Base-by-base conservation (phyloP, 2,797 vertebrate species). In the Pseudomugil gertrudae region DNA sequence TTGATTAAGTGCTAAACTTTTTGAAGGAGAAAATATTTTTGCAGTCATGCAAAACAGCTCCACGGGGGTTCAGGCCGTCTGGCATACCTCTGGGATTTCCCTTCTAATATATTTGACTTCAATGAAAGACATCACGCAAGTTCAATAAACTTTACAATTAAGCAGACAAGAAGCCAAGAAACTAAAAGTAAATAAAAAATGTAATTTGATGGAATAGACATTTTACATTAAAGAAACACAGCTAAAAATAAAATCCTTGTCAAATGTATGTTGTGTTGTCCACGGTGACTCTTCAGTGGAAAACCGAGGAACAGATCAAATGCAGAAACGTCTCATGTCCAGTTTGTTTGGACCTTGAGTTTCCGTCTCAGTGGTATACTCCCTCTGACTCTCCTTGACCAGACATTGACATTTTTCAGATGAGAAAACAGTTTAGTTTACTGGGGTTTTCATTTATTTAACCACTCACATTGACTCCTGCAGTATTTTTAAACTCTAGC, bases 41-140 rank as follows among this genome's bases (percentile, higher is more conserved):
- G 61, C 74, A 14, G 54, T 80, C 57, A 54, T 57, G 5, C 35
- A 47, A 78, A 43, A 24, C 68, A 69, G 73, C 69, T 67, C 73
- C 33, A 56, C 64, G 17, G 70, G 64, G 62, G 70, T 69, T 74
- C 57, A 51, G 36, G 68, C 76, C 83, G 84, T 83, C 70, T 85
- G 84, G 52, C 72, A 73, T 59, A 71, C 80, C 63, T 60, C 53
- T 61, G 72, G 66, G 79, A 81, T 61, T 76, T 66, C 48, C 54
- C 48, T 58, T 68, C 62, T 4, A 43, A 83, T 73, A 47, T 59
- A 60, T 81, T 69, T 79, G 57, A 68, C 75, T 72, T 64, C 27
- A 74, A 57, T 74, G 66, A 81, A 24, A 79, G 79, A 82, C 71
- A 81, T 67, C 55, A n/a, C 21, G 50, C 50, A 52, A 52, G 50